Base-by-base conservation (phyloP, 2,113 vertebrate genomes). In the Pedionomus torquatus region DNA sequence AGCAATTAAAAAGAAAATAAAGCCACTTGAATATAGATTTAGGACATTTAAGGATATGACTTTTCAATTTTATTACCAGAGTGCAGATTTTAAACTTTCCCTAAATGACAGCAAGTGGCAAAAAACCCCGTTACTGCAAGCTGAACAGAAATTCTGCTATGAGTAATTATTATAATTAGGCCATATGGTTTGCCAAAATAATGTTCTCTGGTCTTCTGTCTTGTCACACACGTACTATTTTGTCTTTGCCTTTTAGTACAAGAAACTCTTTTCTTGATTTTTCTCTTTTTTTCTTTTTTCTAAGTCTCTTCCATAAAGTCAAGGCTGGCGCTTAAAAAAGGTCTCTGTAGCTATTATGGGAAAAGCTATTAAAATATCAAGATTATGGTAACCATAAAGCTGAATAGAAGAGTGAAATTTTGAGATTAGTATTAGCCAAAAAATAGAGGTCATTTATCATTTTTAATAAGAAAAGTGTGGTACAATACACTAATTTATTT, bases 311-410 rank as follows among this genome's bases (percentile, higher is more conserved):
- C 71, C 55, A 86, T 85, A 87, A 90, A 86, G 66, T 87, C 51
- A 93, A 55, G 23, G 33, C 81, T 96, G 90, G n/a, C 80, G 90
- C 51, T 88, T 92, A 79, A 66, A 96, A 96, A 95, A 94, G 76
- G 81, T 58, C 90, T 93, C 69, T 84, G 71, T 35, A 78, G 65
- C 89, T 90, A 63, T 94, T 83, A 93, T 68, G 75, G 76, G 61
- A 90, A 95, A 96, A 97, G 71, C 92, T 84, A 96, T 96, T 96
- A 96, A 95, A 96, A 90, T 55, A 91, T 85, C 84, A 93, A 41
- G 76, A 95, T 93, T 76, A 94, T 71, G 76, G 75, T 58, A 87
- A 89, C 84, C 90, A 93, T 96, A 96, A 96, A 96, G 71, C 35
- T 86, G 93, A 82, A 89, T 3, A 82, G 78, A 93, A 75, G 70